phyloP scores from a whole-genome alignment of 2,797 vertebrate genomes.

The Urocyon cinereoargenteus region DNA sequence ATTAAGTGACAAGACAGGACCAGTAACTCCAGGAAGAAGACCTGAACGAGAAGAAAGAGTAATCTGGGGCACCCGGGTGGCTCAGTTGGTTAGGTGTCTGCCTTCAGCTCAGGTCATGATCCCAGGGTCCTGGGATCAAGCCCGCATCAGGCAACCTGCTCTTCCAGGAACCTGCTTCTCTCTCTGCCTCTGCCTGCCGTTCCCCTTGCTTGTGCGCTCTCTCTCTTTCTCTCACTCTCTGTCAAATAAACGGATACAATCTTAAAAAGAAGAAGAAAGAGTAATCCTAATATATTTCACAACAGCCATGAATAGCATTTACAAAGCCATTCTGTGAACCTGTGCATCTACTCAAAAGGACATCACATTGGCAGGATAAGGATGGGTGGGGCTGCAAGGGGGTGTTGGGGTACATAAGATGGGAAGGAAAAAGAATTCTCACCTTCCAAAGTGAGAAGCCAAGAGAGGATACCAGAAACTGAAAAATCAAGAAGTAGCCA shows the following conservation, averaged over 20 bases:
- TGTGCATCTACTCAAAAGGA: background rate
- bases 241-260: no score
- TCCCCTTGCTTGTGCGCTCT: no score
- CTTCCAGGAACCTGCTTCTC: no score
- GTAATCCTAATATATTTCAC: background rate
- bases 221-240: no score
- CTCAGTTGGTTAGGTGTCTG: no score
- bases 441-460: background rate
- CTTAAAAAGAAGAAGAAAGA: background rate
- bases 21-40: background rate
- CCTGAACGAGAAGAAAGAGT: background rate
- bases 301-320: background rate
- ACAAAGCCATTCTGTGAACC: background rate
- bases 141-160: no score
- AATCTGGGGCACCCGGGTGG: background rate
- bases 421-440: background rate
- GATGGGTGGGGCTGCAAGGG: fast-evolving
- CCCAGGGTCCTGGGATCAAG: no score
- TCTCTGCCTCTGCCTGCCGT: no score
- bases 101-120: no score
- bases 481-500: background rate
- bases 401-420: fast-evolving
- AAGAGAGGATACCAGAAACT: background rate
- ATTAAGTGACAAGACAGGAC: background rate
- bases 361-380: background rate